Evolutionary conservation across 2,113 vertebrate species (phyloP).

Genomic region (Brachyhypopomus occidentalis): DNA sequence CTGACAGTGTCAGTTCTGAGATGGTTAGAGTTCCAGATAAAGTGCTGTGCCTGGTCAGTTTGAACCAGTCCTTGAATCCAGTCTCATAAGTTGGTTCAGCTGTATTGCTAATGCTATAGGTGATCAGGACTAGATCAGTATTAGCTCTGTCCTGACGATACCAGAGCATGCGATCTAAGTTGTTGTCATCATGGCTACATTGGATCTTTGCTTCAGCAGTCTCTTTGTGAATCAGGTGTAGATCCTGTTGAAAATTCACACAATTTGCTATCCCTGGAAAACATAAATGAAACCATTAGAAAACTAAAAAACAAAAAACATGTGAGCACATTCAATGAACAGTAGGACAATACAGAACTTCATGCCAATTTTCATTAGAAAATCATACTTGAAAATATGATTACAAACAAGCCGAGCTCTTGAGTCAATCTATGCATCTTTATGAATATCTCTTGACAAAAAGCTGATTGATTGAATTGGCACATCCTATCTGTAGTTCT

Average conservation of each 20-base stretch:
- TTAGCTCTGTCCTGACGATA: conserved; percentile 56
- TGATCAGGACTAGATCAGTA: conserved; percentile 61
- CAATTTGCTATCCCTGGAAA: not conserved
- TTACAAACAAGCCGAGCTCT: conserved; percentile 3
- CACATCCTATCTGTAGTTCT: too few relatives aligned
- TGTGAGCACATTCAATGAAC: not conserved
- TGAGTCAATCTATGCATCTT: conserved; percentile 7
- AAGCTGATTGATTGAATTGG: too few relatives aligned
- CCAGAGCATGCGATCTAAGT: conserved; percentile 51
- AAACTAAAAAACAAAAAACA: too few relatives aligned
- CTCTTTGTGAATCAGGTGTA: not conserved
- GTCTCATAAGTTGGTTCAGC: conserved; percentile 22
- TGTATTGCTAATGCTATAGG: conserved; percentile 30
- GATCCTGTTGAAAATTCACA: conserved; percentile 17
- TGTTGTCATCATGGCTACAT: conserved; percentile 58
- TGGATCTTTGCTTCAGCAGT: conserved; percentile 28
- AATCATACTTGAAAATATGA: conserved; percentile 28
- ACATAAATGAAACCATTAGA: not conserved
- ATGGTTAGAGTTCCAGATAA: conserved; percentile 56
- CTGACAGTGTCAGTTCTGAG: not conserved
- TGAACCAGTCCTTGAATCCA: conserved; percentile 45
- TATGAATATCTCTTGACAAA: not conserved
- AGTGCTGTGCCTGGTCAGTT: conserved; percentile 1
- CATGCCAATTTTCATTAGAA: not conserved
- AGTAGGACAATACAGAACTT: not conserved